These are phyloP conservation scores for Andinoacara biseriatus DNA, from an alignment of 2,113 vertebrate species.

Conservation along the genomic window DNA sequence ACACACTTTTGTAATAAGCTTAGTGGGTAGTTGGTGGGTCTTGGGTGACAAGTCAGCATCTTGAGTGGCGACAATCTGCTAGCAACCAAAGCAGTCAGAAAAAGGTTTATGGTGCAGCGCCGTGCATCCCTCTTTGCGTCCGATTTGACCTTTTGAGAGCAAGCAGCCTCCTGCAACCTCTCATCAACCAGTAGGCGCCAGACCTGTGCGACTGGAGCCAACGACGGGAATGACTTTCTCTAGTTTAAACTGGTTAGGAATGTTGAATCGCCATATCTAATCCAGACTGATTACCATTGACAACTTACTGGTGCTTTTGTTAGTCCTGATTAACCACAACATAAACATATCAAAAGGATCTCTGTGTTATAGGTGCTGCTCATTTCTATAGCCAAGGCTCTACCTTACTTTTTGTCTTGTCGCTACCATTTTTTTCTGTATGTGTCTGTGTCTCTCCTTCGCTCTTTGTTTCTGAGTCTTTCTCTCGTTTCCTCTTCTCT, in stretches of 20 bases:
- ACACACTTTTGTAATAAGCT: no score
- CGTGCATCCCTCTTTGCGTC: no score
- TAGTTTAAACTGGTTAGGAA: neutral
- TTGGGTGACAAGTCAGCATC: no score
- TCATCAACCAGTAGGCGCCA: no score
- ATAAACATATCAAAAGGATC: neutral
- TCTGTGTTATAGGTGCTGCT: neutral
- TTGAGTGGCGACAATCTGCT: neutral
- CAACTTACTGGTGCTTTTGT: neutral
- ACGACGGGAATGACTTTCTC: neutral
- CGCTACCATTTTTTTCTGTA: neutral
- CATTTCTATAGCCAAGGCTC: no score
- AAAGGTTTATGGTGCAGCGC: neutral
- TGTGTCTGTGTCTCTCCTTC: neutral
- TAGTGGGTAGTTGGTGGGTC: neutral
- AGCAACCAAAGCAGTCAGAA: neutral
- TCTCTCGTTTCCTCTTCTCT: conserved; percentile 51
- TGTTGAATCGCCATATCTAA: neutral
- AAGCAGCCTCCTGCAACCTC: no score
- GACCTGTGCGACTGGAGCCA: no score
- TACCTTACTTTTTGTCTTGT: neutral
- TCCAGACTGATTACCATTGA: neutral
- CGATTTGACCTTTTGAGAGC: no score
- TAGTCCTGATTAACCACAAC: neutral
- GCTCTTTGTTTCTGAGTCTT: conserved; percentile 2